phyloP scores from a whole-genome alignment of 1,140 invertebrate species.

The Nephila pilipes region DNA sequence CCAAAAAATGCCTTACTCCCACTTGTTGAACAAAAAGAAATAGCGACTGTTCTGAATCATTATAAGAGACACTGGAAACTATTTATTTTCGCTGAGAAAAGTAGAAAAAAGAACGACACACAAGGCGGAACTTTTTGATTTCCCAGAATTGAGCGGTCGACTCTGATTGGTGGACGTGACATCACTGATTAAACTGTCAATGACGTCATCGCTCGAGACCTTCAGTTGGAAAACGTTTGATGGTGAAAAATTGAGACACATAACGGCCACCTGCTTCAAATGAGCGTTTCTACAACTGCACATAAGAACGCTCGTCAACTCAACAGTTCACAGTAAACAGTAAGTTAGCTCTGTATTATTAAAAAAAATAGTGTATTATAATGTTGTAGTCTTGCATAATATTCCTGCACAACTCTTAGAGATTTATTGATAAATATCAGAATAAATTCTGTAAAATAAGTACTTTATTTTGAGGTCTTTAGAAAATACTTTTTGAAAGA shows the following conservation, averaged over 20 bases:
- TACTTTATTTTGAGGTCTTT: no score
- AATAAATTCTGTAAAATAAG: no score
- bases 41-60: not conserved
- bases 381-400: no score
- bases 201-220: constrained; percentile 51
- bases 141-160: constrained; percentile 12
- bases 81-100: not conserved
- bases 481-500: no score
- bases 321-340: not conserved
- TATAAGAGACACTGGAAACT: no score
- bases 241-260: constrained; percentile 2
- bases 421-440: no score
- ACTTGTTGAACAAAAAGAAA: not conserved
- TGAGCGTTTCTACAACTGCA: constrained; percentile 13
- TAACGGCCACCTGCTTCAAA: constrained; percentile 24
- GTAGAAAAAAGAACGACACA: not conserved
- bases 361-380: no score
- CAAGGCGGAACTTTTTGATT: constrained; percentile 42
- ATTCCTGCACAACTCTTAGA: no score
- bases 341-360: not conserved
- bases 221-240: not conserved
- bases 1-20: not conserved
- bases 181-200: constrained; percentile 59
- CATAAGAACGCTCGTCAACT: not conserved
- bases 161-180: constrained; percentile 49